Conservation (phyloP, 2,888 invertebrate genomes). For the Eumerus sabulonum region DNA sequence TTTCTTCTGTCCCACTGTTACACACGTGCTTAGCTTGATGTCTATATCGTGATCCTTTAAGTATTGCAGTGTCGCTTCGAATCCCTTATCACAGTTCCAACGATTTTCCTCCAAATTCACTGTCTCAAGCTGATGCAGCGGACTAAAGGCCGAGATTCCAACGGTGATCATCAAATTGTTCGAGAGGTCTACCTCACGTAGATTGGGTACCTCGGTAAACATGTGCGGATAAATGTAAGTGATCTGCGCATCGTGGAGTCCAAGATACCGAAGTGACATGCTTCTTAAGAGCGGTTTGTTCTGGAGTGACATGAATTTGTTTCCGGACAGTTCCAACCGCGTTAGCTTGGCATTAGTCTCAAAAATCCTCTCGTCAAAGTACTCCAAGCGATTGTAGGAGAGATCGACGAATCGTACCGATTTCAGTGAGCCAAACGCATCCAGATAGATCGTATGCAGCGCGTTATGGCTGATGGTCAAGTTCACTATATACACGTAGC, state of each 20-base stretch:
- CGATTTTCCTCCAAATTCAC: slow-evolving; percentile 81
- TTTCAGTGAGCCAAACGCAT: slow-evolving; percentile 81
- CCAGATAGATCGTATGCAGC: slow-evolving; percentile 82
- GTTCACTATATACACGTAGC: slow-evolving; percentile 72
- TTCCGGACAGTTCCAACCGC: slow-evolving; percentile 82
- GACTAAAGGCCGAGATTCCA: slow-evolving; percentile 79
- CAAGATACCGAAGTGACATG: slow-evolving; percentile 80
- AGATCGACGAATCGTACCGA: slow-evolving; percentile 81
- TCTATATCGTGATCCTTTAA: slow-evolving; percentile 71
- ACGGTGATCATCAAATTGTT: slow-evolving; percentile 82
- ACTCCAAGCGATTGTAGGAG: slow-evolving; percentile 82
- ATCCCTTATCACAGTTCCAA: slow-evolving; percentile 80
- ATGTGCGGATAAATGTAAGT: slow-evolving; percentile 80
- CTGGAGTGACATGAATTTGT: slow-evolving; percentile 81
- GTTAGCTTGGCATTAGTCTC: slow-evolving; percentile 80
- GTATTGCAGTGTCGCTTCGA: slow-evolving; percentile 71
- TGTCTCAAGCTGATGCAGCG: slow-evolving; percentile 79
- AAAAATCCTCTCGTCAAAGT: slow-evolving; percentile 80
- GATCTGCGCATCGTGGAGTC: slow-evolving; percentile 82
- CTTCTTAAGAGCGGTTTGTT: slow-evolving; percentile 82
- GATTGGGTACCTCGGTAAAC: slow-evolving; percentile 81
- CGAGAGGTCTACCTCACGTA: slow-evolving; percentile 82
- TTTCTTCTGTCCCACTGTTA: slow-evolving; percentile 29
- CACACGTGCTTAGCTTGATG: slow-evolving; percentile 72
- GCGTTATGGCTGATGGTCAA: slow-evolving; percentile 80